A percentile compares a stretch with the other conserved stretches of the same genome.
Conservation (phyloP, 2,113 vertebrate species). For the Lates calcarifer region DNA sequence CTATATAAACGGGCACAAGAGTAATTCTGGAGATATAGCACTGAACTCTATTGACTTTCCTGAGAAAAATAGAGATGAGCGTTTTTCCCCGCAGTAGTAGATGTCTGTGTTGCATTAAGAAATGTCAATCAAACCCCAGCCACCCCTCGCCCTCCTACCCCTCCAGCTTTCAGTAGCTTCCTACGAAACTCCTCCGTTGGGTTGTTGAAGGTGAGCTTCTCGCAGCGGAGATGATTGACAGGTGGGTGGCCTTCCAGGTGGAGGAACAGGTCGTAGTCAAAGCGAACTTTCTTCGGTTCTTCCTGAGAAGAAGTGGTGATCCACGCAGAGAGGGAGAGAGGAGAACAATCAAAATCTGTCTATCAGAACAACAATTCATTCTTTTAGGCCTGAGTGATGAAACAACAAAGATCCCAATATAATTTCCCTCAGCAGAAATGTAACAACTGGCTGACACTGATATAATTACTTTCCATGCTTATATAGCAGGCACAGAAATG, state of each 20-base stretch:
- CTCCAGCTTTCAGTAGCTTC: constrained; percentile 95
- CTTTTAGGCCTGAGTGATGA: no score
- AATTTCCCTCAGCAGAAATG: no score
- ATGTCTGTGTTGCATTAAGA: constrained; percentile 5
- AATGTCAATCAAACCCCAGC: not conserved
- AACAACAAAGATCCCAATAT: no score
- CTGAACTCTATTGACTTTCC: not conserved
- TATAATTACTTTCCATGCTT: no score
- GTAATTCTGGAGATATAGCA: not conserved
- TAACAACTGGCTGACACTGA: no score
- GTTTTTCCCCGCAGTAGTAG: not conserved
- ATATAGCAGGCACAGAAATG: no score
- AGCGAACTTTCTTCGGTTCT: constrained; percentile 98
- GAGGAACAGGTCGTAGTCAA: constrained; percentile 98
- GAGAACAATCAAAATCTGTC: constrained; percentile 6
- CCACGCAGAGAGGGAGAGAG: not conserved
- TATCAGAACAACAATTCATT: no score
- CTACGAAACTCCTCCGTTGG: constrained; percentile 96
- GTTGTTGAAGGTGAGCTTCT: constrained; percentile 99
- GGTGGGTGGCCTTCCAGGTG: constrained; percentile 98
- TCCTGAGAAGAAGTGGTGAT: constrained; percentile 83
- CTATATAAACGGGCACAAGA: not conserved
- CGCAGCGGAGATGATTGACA: constrained; percentile 98
- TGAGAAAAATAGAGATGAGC: not conserved
- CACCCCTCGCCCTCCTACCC: constrained; percentile 82